phyloP scores from a whole-genome alignment of 2,113 vertebrate genomes.

The Petrocephalus microphthalmus region DNA sequence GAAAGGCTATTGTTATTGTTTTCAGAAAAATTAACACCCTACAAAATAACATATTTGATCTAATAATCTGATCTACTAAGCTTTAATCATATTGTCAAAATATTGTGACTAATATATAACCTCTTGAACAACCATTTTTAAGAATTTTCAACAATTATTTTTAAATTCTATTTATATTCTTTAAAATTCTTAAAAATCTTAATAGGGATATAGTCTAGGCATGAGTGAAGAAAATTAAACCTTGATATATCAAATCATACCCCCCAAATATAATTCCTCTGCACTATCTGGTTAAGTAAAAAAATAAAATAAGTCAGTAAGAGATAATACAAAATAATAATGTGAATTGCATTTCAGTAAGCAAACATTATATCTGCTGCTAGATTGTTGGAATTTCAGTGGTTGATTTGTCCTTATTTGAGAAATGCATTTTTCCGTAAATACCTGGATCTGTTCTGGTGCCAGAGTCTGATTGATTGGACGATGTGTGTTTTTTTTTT shows the following conservation, averaged over 20 bases:
- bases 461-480: not conserved
- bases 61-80: not conserved
- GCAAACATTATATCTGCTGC: not conserved
- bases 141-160: no score
- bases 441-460: not conserved
- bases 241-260: not conserved
- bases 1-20: not conserved
- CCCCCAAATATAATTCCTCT: not conserved
- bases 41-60: not conserved
- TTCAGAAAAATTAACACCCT: not conserved
- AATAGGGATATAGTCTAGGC: no score
- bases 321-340: not conserved
- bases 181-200: no score
- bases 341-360: not conserved
- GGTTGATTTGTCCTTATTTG: not conserved
- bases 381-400: not conserved
- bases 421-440: not conserved
- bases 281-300: not conserved
- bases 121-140: not conserved
- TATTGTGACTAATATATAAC: not conserved
- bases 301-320: not conserved
- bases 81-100: not conserved
- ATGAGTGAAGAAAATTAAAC: not conserved
- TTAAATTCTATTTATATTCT: not conserved
- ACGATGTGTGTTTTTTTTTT: not conserved